Percentiles rank a stretch among this genome's conserved stretches.
Evolutionary conservation across 2,797 vertebrate genomes (phyloP).

Genomic region (Semotilus atromaculatus): DNA sequence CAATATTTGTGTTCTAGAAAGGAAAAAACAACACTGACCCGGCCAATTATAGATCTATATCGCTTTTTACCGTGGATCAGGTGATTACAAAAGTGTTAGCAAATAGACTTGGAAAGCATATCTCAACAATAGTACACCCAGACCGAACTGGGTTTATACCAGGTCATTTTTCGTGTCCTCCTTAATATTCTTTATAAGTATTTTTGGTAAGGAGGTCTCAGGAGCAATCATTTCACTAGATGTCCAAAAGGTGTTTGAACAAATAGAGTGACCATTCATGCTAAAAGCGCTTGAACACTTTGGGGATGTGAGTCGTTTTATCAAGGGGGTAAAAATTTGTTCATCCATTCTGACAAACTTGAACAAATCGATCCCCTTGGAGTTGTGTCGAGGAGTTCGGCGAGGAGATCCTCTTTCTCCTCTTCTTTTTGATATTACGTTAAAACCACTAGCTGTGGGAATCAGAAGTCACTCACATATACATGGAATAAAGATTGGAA

Average conservation of each 20-base stretch:
- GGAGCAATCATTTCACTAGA: not conserved
- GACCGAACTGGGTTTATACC: slow-evolving; percentile 46
- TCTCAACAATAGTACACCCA: slow-evolving; percentile 26
- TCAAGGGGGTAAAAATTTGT: not conserved
- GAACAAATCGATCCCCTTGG: slow-evolving; percentile 19
- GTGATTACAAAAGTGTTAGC: slow-evolving; percentile 19
- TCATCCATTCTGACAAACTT: slow-evolving; percentile 12
- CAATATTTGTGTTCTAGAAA: slow-evolving; percentile 21
- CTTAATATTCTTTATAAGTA: not conserved
- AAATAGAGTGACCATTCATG: slow-evolving; percentile 4
- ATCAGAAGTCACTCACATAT: slow-evolving; percentile 19
- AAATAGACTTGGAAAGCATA: not conserved
- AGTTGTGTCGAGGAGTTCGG: not conserved
- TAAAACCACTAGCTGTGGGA: slow-evolving; percentile 33
- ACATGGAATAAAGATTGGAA: not conserved
- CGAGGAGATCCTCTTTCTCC: slow-evolving; percentile 10
- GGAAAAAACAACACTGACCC: slow-evolving; percentile 17
- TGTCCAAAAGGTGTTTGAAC: not conserved
- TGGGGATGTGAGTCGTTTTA: not conserved
- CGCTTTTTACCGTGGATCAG: slow-evolving; percentile 11
- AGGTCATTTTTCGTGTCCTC: slow-evolving; percentile 6
- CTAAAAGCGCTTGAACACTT: not conserved
- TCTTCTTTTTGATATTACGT: not conserved
- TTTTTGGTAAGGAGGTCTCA: too few species aligned
- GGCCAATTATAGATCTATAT: slow-evolving; percentile 10